Conservation (phyloP, 2,888 invertebrate genomes). For the Strigamia crassipes region DNA sequence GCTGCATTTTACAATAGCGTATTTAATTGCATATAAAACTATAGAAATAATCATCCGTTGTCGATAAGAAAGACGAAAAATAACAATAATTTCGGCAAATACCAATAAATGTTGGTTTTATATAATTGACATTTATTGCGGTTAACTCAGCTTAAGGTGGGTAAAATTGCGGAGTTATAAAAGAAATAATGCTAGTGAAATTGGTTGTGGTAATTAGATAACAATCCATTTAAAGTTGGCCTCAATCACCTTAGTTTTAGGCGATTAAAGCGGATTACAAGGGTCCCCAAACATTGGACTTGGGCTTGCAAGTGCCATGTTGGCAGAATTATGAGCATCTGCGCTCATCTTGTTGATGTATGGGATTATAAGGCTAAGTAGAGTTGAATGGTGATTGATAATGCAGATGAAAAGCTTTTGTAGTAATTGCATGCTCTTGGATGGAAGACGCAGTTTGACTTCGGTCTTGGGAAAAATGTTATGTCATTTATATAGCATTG, state of each 20-base stretch:
- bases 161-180: neutral
- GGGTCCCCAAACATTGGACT: neutral
- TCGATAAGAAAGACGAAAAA: neutral
- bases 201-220: neutral
- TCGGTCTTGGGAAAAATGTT: neutral
- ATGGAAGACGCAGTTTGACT: neutral
- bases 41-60: neutral
- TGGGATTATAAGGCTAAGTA: slow-evolving; percentile 14
- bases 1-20: neutral
- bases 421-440: neutral
- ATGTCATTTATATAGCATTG: neutral
- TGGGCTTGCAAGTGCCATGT: neutral
- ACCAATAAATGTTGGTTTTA: neutral
- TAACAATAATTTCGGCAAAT: neutral
- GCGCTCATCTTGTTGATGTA: slow-evolving; percentile 21
- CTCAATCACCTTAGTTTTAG: neutral
- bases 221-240: slow-evolving; percentile 11
- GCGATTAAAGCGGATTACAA: neutral
- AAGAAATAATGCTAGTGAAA: neutral
- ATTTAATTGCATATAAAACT: neutral
- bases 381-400: slow-evolving; percentile 6
- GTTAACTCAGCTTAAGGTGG: neutral
- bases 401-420: slow-evolving; percentile 20
- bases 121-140: neutral
- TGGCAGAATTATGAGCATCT: slow-evolving; percentile 21